Percentiles rank a stretch among this genome's conserved stretches.
These are phyloP conservation scores for Cheilinus undulatus DNA, from an alignment of 2,113 vertebrate species.

Conservation along the genomic window DNA sequence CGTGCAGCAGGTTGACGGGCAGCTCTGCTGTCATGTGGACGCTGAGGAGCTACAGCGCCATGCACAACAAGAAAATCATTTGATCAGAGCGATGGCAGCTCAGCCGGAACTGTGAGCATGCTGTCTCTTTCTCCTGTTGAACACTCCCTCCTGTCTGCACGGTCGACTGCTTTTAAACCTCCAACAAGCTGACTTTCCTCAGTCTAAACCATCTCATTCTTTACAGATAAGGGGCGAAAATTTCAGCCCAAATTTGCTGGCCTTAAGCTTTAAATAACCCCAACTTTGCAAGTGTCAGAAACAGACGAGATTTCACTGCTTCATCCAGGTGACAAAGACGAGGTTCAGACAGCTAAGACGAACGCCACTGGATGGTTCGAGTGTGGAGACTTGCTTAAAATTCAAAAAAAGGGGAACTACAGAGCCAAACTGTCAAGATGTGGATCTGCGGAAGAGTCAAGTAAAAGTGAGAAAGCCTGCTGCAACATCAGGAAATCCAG, in stretches of 20 bases:
- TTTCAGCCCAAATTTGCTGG: background rate
- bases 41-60: conserved; percentile 38
- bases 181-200: background rate
- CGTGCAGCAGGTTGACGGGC: conserved; percentile 37
- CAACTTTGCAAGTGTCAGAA: background rate
- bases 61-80: conserved; percentile 33
- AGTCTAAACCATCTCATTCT: background rate
- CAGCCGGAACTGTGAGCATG: conserved; percentile 45
- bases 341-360: conserved; percentile 14
- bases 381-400: conserved; percentile 38
- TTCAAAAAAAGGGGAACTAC: conserved; percentile 42
- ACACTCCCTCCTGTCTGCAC: conserved; percentile 1
- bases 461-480: conserved; percentile 41
- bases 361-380: background rate
- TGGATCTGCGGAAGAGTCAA: conserved; percentile 50
- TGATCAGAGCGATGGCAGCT: conserved; percentile 44
- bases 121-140: conserved; percentile 7
- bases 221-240: no score
- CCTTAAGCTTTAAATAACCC: background rate
- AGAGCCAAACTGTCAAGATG: conserved; percentile 45
- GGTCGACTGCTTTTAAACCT: background rate
- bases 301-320: conserved; percentile 8
- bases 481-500: conserved; percentile 54
- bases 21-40: conserved; percentile 45
- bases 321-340: conserved; percentile 16